These are phyloP conservation scores for Callithrix jacchus DNA, from an alignment of 2,113 vertebrate genomes.

Conservation along the genomic window DNA sequence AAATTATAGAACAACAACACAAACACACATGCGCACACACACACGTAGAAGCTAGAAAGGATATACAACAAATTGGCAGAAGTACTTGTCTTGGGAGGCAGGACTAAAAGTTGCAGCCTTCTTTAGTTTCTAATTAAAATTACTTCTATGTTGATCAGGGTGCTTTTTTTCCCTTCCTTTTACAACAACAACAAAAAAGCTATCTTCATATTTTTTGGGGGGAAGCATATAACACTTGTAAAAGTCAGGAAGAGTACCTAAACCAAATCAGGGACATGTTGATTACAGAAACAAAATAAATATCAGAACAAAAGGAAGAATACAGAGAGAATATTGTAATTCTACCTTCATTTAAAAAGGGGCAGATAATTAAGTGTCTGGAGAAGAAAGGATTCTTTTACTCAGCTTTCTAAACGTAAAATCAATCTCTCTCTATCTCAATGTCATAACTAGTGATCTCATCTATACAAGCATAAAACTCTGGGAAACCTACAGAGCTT, in stretches of 20 bases:
- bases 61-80: not conserved
- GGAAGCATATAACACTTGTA: not conserved
- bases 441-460: not conserved
- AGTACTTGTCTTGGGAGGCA: not conserved
- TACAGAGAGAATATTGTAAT: not conserved
- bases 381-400: not conserved
- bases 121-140: not conserved
- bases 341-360: not conserved
- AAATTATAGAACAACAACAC: not conserved
- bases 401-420: not conserved
- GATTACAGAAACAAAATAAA: not conserved
- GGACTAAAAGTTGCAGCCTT: not conserved
- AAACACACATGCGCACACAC: too few species aligned
- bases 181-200: not conserved
- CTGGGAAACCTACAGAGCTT: not conserved
- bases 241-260: not conserved
- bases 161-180: not conserved
- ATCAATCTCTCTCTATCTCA: not conserved
- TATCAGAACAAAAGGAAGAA: not conserved
- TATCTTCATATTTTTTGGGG: not conserved
- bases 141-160: not conserved
- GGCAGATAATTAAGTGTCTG: not conserved
- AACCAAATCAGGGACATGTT: not conserved
- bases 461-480: not conserved
- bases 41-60: not conserved